A percentile compares a stretch with the other conserved stretches of the same genome.
Conservation (phyloP, 2,888 invertebrate species). For the Habrosyne pyritoides region DNA sequence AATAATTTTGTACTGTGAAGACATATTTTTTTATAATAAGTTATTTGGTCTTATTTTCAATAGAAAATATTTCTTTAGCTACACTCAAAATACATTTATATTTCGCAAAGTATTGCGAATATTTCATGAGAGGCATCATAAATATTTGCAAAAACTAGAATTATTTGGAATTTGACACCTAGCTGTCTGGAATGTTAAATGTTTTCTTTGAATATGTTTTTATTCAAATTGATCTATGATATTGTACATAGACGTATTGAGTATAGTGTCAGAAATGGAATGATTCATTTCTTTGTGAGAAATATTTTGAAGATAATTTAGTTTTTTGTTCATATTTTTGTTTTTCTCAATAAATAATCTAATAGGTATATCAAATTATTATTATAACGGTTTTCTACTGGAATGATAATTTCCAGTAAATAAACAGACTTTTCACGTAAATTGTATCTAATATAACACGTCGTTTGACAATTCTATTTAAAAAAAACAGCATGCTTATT, state of each 20-base stretch:
- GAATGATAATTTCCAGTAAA: too few species aligned
- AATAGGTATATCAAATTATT: too few species aligned
- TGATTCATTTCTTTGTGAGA: background rate
- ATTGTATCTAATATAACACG: too few species aligned
- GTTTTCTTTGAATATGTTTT: background rate
- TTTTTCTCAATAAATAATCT: too few species aligned
- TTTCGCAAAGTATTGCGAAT: background rate
- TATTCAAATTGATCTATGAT: conserved; percentile 1
- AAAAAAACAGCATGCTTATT: too few species aligned
- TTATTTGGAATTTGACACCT: background rate
- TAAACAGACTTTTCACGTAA: too few species aligned
- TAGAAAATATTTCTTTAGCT: background rate
- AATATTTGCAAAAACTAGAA: background rate
- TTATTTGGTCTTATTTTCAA: background rate
- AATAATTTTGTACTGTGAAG: too few species aligned
- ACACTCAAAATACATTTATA: too few species aligned
- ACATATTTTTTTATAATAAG: too few species aligned
- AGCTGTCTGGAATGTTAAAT: background rate
- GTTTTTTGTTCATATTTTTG: background rate
- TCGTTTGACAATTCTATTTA: too few species aligned
- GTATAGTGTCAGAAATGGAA: background rate
- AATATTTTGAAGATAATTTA: background rate
- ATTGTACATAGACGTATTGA: background rate
- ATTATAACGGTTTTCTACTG: too few species aligned
- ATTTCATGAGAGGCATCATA: background rate